Evolutionary conservation across 2,113 vertebrate species (phyloP), one percentile per base, ranked within the genome.

Genomic region (Candoia aspera): DNA sequence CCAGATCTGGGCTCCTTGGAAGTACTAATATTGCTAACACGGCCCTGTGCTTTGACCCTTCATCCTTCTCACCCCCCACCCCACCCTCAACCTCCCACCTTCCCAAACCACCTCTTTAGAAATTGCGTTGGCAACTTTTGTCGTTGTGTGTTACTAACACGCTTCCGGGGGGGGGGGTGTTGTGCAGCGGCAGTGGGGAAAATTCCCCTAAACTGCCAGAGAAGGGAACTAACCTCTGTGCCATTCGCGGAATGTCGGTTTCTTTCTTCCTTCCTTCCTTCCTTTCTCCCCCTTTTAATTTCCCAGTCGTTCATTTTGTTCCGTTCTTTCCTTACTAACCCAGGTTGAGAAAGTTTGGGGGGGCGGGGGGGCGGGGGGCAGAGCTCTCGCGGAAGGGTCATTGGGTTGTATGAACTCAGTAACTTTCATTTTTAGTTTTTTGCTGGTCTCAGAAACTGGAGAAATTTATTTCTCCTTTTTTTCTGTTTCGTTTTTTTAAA

Each of bases 81-180:
- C 46, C 90, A n/a, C n/a, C 93, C 94, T 92, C 90, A 86, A 89
- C 92, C 92, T 90, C 94, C 92, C 91, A 92, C 58, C 84, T 15
- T 94, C 94, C 96, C 90, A 94, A 93, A 96, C 93, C 95, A 95
- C 97, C 97, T 95, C 54, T 64, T 86, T 91, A 85, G 93, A 97
- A 94, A 95, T 97, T 97, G 96, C 96, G 95, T 98, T 97, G 96
- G 97, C 97, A 95, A 98, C 98, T 98, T 95, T 97, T 98, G 97
- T 98, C 94, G 96, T 97, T 98, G 97, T 98, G 97, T 96, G 95
- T 98, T 98, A 98, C 98, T 99, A 99, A 98, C 98, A 97, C 94
- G 96, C 97, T 97, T 96, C 86, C 64, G 13, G 73, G 90, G 57
- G 23, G 0, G n/a, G 54, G 33, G 55, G 12, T 8, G 64, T 53